Evolutionary conservation across 2,888 invertebrate genomes (phyloP).

Genomic region (Aricia artaxerxes): DNA sequence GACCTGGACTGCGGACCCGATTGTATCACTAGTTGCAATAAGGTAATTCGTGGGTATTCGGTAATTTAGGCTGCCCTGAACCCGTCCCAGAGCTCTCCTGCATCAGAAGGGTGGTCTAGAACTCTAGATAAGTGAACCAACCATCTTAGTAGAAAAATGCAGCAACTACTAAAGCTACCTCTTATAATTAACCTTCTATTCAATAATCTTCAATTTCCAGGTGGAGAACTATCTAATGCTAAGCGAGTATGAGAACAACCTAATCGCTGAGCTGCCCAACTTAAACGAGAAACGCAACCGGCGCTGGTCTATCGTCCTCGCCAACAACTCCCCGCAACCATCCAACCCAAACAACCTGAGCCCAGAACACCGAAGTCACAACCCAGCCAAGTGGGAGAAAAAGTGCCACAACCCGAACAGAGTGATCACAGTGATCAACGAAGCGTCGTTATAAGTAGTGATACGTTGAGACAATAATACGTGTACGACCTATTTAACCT

Average conservation of each 20-base stretch:
- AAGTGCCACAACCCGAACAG: constrained; percentile 80
- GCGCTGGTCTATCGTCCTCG: constrained; percentile 85
- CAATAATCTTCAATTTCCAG: constrained; percentile 53
- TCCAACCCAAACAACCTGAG: constrained; percentile 55
- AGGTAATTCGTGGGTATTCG: constrained; percentile 62
- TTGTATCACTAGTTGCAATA: constrained; percentile 92
- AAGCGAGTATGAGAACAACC: constrained; percentile 91
- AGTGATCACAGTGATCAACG: constrained; percentile 89
- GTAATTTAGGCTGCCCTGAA: too few species aligned
- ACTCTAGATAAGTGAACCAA: too few species aligned
- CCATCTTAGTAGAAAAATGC: not conserved
- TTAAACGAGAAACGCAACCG: constrained; percentile 86
- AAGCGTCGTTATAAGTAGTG: constrained; percentile 82
- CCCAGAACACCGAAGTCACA: constrained; percentile 57
- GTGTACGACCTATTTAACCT: constrained; percentile 72
- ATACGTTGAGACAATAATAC: constrained; percentile 64
- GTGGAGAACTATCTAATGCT: constrained; percentile 92
- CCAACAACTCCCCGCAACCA: constrained; percentile 58
- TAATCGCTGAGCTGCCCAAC: constrained; percentile 88
- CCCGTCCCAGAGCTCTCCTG: too few species aligned
- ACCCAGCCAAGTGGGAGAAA: constrained; percentile 71
- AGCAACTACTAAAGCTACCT: not conserved
- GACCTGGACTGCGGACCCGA: constrained; percentile 90
- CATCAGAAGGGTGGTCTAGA: too few species aligned
- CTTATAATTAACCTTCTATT: not conserved